phyloP scores from a whole-genome alignment of 2,888 invertebrate genomes.

The Cerastis leucographa region DNA sequence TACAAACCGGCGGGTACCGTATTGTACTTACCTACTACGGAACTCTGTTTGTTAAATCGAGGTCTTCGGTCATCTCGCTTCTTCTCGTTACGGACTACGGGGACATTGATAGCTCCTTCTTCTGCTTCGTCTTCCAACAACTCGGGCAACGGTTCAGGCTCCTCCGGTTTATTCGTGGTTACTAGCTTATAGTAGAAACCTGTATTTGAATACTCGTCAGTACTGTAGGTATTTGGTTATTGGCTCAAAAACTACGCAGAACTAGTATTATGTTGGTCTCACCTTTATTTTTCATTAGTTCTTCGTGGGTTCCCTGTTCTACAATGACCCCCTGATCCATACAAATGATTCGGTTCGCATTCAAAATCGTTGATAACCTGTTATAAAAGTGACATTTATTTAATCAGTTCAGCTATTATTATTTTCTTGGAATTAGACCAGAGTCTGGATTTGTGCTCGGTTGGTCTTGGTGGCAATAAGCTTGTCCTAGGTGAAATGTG shows the following conservation, averaged over 20 bases:
- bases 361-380: slow-evolving; percentile 93
- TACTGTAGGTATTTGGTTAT: neutral
- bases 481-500: neutral
- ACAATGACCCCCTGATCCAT: slow-evolving; percentile 93
- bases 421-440: neutral
- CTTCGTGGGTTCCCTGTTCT: slow-evolving; percentile 94
- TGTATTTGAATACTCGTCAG: slow-evolving; percentile 50
- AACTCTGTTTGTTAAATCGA: slow-evolving; percentile 77
- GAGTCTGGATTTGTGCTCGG: neutral
- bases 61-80: slow-evolving; percentile 77
- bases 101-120: slow-evolving; percentile 33
- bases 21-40: slow-evolving; percentile 68
- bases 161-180: slow-evolving; percentile 89
- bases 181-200: slow-evolving; percentile 91
- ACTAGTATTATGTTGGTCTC: slow-evolving; percentile 59
- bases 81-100: slow-evolving; percentile 60
- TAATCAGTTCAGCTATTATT: neutral
- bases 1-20: neutral
- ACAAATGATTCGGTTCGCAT: slow-evolving; percentile 93
- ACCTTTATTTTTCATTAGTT: slow-evolving; percentile 92
- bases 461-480: neutral
- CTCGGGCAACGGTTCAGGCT: slow-evolving; percentile 79
- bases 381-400: slow-evolving; percentile 29
- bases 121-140: slow-evolving; percentile 76
- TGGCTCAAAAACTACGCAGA: neutral